Conservation (phyloP, 2,797 vertebrate species). For the Hylomyscus alleni region DNA sequence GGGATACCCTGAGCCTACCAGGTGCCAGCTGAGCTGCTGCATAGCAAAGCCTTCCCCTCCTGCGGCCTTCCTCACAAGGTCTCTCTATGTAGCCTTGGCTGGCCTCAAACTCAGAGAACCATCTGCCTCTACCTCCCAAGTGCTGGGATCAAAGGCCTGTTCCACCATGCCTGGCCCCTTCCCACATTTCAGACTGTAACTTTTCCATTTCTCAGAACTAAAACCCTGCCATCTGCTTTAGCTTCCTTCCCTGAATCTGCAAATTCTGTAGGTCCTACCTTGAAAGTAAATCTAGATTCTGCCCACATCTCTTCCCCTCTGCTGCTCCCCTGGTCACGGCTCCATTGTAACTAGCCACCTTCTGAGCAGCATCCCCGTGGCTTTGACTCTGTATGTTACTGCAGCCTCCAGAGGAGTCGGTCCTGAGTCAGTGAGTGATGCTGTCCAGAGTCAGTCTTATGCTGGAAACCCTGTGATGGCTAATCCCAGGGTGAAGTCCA, state of each 20-base stretch:
- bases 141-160: not conserved
- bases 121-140: not conserved
- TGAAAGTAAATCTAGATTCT: constrained; percentile 20
- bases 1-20: not conserved
- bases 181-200: not conserved
- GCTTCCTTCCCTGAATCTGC: not conserved
- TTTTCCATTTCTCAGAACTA: not conserved
- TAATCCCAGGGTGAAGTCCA: not conserved
- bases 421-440: not conserved
- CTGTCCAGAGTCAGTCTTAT: not conserved
- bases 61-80: not conserved
- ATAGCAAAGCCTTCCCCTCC: not conserved
- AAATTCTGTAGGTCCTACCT: constrained; percentile 5
- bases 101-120: not conserved
- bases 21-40: not conserved
- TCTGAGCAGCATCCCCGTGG: not conserved
- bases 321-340: not conserved
- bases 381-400: not conserved
- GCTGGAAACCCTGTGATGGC: not conserved
- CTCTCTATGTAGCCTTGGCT: not conserved
- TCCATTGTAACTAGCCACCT: not conserved
- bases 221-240: not conserved
- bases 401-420: not conserved
- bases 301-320: not conserved
- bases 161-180: not conserved